A percentile compares a stretch with the other conserved stretches of the same genome.
Conservation (phyloP, 2,797 vertebrate species). For the Melanotaenia pygmaea region DNA sequence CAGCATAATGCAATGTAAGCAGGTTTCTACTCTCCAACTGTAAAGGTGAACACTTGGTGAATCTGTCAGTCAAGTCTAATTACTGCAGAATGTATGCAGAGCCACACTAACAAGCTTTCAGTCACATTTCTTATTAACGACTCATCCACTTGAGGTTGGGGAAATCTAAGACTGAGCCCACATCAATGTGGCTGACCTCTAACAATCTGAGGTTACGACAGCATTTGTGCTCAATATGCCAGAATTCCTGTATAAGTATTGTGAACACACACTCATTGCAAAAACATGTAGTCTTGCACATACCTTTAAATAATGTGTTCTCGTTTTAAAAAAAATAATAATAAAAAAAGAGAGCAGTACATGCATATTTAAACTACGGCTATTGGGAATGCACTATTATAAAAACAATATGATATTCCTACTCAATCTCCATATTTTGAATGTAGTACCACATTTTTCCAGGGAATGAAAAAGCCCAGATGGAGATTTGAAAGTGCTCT, state of each 20-base stretch:
- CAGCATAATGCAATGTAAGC: constrained; percentile 15
- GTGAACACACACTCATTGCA: constrained; percentile 15
- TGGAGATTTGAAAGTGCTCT: constrained; percentile 63
- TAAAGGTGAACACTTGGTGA: constrained; percentile 33
- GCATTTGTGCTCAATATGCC: constrained; percentile 1
- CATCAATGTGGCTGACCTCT: neutral
- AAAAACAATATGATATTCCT: neutral
- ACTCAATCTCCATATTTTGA: constrained; percentile 30
- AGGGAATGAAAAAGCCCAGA: constrained; percentile 55
- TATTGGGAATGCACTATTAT: constrained; percentile 2
- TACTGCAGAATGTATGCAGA: constrained; percentile 52
- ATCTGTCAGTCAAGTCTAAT: constrained; percentile 60
- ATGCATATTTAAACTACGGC: neutral
- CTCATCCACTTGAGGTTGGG: constrained; percentile 17
- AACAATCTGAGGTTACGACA: neutral
- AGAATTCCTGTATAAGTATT: neutral
- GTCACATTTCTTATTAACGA: constrained; percentile 54
- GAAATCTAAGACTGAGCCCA: neutral
- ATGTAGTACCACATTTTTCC: constrained; percentile 16
- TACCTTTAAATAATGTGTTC: neutral
- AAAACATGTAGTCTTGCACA: neutral
- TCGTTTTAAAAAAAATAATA: neutral
- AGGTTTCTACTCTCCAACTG: constrained; percentile 21
- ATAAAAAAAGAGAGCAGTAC: neutral
- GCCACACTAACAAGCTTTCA: constrained; percentile 63